Evolutionary conservation across 2,113 vertebrate species (phyloP), one percentile per base, ranked within the genome.

Genomic region (Dromiciops gliroides): DNA sequence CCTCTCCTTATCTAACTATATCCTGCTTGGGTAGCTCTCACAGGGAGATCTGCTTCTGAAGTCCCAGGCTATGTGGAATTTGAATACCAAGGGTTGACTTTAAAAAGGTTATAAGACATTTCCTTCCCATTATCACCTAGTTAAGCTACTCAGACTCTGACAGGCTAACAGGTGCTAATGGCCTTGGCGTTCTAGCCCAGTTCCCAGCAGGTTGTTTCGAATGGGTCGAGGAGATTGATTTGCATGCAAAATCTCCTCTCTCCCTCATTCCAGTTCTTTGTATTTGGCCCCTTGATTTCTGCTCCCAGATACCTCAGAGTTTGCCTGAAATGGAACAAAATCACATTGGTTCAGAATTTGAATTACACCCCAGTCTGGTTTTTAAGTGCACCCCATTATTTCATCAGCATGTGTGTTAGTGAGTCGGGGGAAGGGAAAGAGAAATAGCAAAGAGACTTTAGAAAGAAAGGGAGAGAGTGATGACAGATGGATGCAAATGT

Each of bases 401-500:
- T 97, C 93, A 14, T 90, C 97, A 97, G 95, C 96, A 44, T 48
- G 92, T 93, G 94, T 44, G 31, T 91, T 96, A 89, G 49, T 37
- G 94, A 83, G 26, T 19, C 53, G 44, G 75, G 92, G 56, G 92
- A 26, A 50, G 48, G 8, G 37, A 48, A 51, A 90, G 91, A 97
- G 95, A 96, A 95, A 60, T 96, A 98, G 96, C 52, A 0, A 95
- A 96, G 98, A 98, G 97, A 96, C 97, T 97, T 93, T 96, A 51
- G 67, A 95, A 97, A 98, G 98, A 98, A 97, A 97, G 97, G 98
- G 95, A 94, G 92, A 51, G 49, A 19, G n/a, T 97, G 98, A 96
- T 98, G 98, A 97, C 98, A 98, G 98, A 98, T 98, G 98, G 98
- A 98, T 98, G 98, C 90, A 98, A 99, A 98, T 98, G 96, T 97